Evolutionary conservation across 1,140 invertebrate genomes (phyloP).

Genomic region (Stenopsyche tienmushanensis): DNA sequence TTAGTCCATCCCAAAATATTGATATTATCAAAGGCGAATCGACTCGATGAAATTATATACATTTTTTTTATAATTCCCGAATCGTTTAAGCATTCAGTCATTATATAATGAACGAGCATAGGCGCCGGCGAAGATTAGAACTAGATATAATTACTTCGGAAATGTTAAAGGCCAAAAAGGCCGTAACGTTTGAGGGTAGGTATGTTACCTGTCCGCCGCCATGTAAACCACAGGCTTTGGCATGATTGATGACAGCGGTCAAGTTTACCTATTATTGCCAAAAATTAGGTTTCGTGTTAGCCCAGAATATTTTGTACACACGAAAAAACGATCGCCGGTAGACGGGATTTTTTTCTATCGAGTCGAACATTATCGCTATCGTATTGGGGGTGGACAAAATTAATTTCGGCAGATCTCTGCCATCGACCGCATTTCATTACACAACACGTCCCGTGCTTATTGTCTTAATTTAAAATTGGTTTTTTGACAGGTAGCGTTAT

Average conservation of each 20-base stretch:
- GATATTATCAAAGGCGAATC: not conserved
- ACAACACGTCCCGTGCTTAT: no score
- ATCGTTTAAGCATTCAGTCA: not conserved
- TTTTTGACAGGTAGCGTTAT: no score
- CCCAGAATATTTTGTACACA: not conserved
- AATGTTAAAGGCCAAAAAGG: conserved; percentile 12
- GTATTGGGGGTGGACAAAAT: no score
- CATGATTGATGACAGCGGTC: conserved; percentile 24
- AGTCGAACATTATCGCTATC: no score
- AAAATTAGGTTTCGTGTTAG: conserved; percentile 14
- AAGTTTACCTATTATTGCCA: conserved; percentile 26
- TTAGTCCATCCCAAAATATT: no score
- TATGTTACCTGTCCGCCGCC: conserved; percentile 19
- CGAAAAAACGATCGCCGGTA: not conserved
- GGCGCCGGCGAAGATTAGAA: conserved; percentile 22
- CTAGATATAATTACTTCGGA: conserved; percentile 22
- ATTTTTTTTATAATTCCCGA: not conserved
- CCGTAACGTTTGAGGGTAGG: conserved; percentile 4
- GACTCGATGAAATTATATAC: no score
- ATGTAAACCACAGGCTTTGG: conserved; percentile 26
- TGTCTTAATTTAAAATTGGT: no score
- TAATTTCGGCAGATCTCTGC: no score
- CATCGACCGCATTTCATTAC: no score
- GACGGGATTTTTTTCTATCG: no score
- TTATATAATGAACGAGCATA: conserved; percentile 13